Evolutionary conservation across 2,888 invertebrate genomes (phyloP), one percentile per base, ranked within the genome.

Genomic region (Anaspis maculata): DNA sequence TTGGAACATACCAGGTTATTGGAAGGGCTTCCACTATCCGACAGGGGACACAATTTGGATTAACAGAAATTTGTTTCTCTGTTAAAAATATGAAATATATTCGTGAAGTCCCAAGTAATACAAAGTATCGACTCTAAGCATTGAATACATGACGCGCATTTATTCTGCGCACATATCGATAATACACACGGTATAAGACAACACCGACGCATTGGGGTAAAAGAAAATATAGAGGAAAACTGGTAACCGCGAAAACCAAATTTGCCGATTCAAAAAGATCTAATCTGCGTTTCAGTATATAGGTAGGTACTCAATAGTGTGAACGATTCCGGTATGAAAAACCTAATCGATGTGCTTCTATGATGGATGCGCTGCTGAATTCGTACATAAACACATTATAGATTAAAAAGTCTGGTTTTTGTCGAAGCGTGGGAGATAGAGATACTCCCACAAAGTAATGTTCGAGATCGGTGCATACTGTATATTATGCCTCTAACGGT

Each of bases 131-230:
- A 64, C 63, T 62, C 43, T 44, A 42, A 44, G 48, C 51, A 51
- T 53, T 57, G 52, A 58, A 57, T 55, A 56, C 51, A 56, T 45
- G 42, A 29, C 39, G 62, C 64, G 64, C 64, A 63, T 36, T 44
- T 34, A 30, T 49, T 40, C 45, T 46, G 61, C 62, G 63, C 63
- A 63, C 57, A 51, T 57, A 63, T 64, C 64, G 62, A 64, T 40
- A 40, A 40, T 64, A 64, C 56, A 42, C 45, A 44, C 41, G 45
- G 47, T 45, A 43, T 44, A 38, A 36, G 30, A 35, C 36, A 36
- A 42, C 52, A 48, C 52, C 39, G 45, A 45, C 45, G 46, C 44
- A 48, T 43, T 43, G 32, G 37, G 37, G 41, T 30, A 34, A 38
- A 38, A 35, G 32, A 38, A 39, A 33, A 39, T 16, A 10, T 13